Base-by-base conservation (phyloP, 2,797 vertebrate genomes). In the Cyclopterus lumpus region DNA sequence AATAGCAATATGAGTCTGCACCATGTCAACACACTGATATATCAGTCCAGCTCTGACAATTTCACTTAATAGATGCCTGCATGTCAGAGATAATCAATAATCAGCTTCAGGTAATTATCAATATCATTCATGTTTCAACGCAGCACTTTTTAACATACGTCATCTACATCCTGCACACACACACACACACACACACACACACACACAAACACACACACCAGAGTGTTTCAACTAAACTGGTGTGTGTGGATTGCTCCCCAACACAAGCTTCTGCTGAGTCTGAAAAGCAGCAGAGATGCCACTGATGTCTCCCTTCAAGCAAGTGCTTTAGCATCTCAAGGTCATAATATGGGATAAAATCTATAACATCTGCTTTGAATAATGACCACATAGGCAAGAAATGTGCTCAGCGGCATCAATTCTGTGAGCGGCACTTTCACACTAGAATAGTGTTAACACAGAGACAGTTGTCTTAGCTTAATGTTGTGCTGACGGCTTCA, bases 351-450 rank as follows among this genome's bases (percentile, higher is more conserved):
- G 66, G 87, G 86, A 90, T 93, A 59, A 76, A 92, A 93, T 94
- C 91, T 90, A 93, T 93, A 93, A 91, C 91, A 92, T 91, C 90
- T 93, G 92, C 89, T 93, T 92, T 93, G 86, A 92, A 93, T 93
- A 92, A 93, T 93, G 91, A 93, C 89, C 89, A 86, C 92, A 91
- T 88, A 87, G 86, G 92, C 92, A 89, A 92, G 88, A 93, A 94
- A 93, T 92, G 89, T 77, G 73, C 34, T 49, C 72, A 8, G 81
- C 83, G 5, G 75, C 90, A 89, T 93, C 86, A 86, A 87, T 90
- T 88, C 64, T 42, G 76, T 4, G 71, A 86, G 80, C 86, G 74
- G 80, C 82, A 80, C 75, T 86, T 89, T 90, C 80, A 85, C 84
- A 81, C 81, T 79, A n/a, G 81, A 86, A 84, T 76, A 81, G 75